A percentile compares a stretch with the other conserved stretches of the same genome.
These are phyloP conservation scores for Odontocerum albicorne DNA, from an alignment of 2,888 invertebrate species.

Conservation along the genomic window DNA sequence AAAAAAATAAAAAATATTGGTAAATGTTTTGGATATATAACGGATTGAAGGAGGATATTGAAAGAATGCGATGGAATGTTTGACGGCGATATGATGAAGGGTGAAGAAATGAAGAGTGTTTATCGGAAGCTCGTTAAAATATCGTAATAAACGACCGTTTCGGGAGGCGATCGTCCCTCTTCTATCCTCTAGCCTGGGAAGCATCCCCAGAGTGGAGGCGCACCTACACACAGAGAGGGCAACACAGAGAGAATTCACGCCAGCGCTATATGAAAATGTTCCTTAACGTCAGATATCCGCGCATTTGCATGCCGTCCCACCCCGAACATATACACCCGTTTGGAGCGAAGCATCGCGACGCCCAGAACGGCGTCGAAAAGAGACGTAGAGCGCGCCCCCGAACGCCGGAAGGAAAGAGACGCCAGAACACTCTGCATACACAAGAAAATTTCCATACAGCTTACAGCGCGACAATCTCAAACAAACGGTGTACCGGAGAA, in stretches of 20 bases:
- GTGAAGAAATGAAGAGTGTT: slow-evolving; percentile 54
- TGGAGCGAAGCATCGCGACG: slow-evolving; percentile 41
- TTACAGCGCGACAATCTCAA: slow-evolving; percentile 32
- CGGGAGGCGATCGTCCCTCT: slow-evolving; percentile 61
- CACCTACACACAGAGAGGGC: slow-evolving; percentile 48
- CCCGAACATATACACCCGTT: slow-evolving; percentile 41
- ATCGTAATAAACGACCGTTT: slow-evolving; percentile 53
- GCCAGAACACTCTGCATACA: slow-evolving; percentile 9
- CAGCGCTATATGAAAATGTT: slow-evolving; percentile 32
- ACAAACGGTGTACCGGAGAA: slow-evolving; percentile 26
- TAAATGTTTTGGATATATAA: too few species aligned
- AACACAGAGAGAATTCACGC: slow-evolving; percentile 22
- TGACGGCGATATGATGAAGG: background rate
- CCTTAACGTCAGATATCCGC: slow-evolving; percentile 40
- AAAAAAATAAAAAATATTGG: background rate
- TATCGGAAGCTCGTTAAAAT: slow-evolving; percentile 43
- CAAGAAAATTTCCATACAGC: slow-evolving; percentile 1
- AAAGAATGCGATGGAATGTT: background rate
- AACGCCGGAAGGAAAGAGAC: slow-evolving; percentile 18
- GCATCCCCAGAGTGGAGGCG: slow-evolving; percentile 52
- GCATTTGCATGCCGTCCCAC: slow-evolving; percentile 57
- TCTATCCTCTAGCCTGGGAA: slow-evolving; percentile 43
- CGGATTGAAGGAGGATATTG: background rate
- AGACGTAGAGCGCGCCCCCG: slow-evolving; percentile 19
- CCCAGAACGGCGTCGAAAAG: slow-evolving; percentile 55